These are phyloP conservation scores for Hydraecia micacea DNA, from an alignment of 2,888 invertebrate genomes.

Conservation along the genomic window DNA sequence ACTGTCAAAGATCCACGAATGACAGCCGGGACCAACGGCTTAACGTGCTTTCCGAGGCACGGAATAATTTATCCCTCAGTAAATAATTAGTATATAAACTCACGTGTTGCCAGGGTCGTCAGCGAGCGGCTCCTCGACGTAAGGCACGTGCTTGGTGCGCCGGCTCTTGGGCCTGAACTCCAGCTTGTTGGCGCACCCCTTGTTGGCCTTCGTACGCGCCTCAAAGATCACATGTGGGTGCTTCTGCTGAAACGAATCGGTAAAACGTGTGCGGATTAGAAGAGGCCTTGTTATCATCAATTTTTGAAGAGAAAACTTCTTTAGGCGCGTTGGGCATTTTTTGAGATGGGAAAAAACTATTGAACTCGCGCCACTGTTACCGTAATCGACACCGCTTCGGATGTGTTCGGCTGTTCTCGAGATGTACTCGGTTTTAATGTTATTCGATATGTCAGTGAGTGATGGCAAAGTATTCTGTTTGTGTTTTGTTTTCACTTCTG, in stretches of 20 bases:
- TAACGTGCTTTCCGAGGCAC: too few relatives aligned
- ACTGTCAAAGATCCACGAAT: too few relatives aligned
- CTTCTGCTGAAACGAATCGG: slow-evolving; percentile 96
- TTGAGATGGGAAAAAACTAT: too few relatives aligned
- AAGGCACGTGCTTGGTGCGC: slow-evolving; percentile 91
- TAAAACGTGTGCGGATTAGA: slow-evolving; percentile 70
- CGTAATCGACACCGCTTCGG: too few relatives aligned
- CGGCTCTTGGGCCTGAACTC: slow-evolving; percentile 93
- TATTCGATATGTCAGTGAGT: too few relatives aligned
- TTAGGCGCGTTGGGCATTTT: too few relatives aligned
- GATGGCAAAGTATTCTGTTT: too few relatives aligned
- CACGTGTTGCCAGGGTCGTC: slow-evolving; percentile 83
- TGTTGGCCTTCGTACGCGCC: slow-evolving; percentile 96
- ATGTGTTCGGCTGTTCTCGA: too few relatives aligned
- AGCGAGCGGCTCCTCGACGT: slow-evolving; percentile 79
- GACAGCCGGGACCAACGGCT: too few relatives aligned
- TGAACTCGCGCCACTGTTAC: too few relatives aligned
- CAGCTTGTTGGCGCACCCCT: slow-evolving; percentile 96
- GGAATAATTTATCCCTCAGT: neutral
- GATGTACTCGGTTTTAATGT: too few relatives aligned
- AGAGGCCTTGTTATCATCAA: neutral
- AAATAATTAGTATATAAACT: slow-evolving; percentile 66
- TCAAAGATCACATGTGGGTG: slow-evolving; percentile 99
- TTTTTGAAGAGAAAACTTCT: neutral
- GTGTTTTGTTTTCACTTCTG: too few relatives aligned